Evolutionary conservation across 2,888 invertebrate genomes (phyloP), one percentile per base, ranked within the genome.

Genomic region (Caenorhabditis virilis): DNA sequence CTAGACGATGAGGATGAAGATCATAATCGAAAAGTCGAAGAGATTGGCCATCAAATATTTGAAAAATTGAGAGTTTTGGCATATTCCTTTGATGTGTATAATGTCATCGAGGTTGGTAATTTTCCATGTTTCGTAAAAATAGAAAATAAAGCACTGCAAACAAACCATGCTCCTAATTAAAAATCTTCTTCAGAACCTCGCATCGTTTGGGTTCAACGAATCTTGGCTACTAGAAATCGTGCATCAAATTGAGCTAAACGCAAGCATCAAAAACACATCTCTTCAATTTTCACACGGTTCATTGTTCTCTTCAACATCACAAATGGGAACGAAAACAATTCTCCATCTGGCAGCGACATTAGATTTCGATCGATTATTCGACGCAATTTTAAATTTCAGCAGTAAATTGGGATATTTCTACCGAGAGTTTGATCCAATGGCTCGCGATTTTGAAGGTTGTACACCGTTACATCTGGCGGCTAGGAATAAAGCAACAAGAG

Each of bases 341-440:
- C 87, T 95, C 9, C 95, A 95, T 84, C 86, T 95, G 77, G 91
- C 93, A 30, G 93, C 95, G 9, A 91, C 91, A 15, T 87, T 95
- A 49, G 95, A 95, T 2, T 94, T 91, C 82, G 66, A 89, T 45
- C 77, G 91, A 80, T 86, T 94, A 45, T 90, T 92, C 4, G 91
- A 90, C 16, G 71, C 89, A 90, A 2, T 88, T 93, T 84, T 86
- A 1, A 51, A 51, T 42, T 48, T 57, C 15, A 25, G 59, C 15
- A 38, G 47, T 15, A 45, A 48, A 41, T 87, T 90, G 71, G 88
- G 92, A 49, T 86, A 94, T 64, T 92, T 93, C 84, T n/a, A n/a
- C n/a, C 90, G 91, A 26, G 95, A 95, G 87, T 91, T 95, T 39
- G 93, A 95, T 86, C 91, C 93, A 59, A 88, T 92, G 55, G 90